phyloP scores from a whole-genome alignment of 2,113 vertebrate genomes.

The Mystacornis crossleyi region DNA sequence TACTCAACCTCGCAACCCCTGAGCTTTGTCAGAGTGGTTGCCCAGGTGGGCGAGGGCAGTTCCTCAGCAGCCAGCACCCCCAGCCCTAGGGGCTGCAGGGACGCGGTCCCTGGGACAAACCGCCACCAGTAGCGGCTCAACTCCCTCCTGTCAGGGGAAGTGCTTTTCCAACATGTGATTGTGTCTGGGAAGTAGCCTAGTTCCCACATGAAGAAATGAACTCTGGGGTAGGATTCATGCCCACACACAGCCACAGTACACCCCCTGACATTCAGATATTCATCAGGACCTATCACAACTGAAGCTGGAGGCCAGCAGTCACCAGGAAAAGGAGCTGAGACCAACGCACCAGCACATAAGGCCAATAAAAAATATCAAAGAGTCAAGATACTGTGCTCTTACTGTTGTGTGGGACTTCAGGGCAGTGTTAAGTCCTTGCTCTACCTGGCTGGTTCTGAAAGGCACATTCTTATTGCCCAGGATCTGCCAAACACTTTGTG shows the following conservation, averaged over 20 bases:
- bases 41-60: too few relatives aligned
- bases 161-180: background rate
- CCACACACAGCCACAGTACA: background rate
- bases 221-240: background rate
- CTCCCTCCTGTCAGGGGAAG: background rate
- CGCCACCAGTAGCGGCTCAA: background rate
- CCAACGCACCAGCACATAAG: background rate
- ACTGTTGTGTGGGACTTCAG: background rate
- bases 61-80: background rate
- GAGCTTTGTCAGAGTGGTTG: background rate
- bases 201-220: background rate
- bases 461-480: background rate
- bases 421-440: background rate
- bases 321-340: background rate
- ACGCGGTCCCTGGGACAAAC: background rate
- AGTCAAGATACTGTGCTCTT: background rate
- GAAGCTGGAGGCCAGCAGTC: background rate
- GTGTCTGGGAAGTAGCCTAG: background rate
- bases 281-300: background rate
- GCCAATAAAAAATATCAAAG: background rate
- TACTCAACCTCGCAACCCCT: accelerated
- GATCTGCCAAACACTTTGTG: background rate
- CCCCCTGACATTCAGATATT: background rate
- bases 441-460: background rate
- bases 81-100: background rate